phyloP scores from a whole-genome alignment of 1,140 invertebrate genomes.

The Drosophila gunungcola region DNA sequence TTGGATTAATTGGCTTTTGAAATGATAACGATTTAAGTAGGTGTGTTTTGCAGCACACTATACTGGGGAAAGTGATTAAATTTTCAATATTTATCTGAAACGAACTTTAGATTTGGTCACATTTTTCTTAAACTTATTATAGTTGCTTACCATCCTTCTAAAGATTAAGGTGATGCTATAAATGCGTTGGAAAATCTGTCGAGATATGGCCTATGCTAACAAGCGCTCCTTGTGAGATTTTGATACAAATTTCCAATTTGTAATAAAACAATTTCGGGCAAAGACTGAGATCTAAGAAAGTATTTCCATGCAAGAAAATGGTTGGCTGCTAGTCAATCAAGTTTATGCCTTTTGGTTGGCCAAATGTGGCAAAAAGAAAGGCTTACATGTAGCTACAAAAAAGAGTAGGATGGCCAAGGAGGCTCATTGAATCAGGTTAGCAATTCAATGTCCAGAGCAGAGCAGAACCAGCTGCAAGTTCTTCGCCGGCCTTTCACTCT shows the following conservation, averaged over 20 bases:
- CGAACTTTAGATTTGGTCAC: no score
- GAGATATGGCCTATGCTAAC: constrained; percentile 7
- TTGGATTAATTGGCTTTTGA: no score
- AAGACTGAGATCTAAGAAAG: constrained; percentile 62
- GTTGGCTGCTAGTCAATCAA: constrained; percentile 63
- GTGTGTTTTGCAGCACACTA: no score
- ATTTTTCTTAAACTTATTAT: no score
- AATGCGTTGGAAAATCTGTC: not conserved
- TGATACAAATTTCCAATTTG: constrained; percentile 69
- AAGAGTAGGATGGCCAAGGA: constrained; percentile 3
- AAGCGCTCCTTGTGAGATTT: constrained; percentile 21
- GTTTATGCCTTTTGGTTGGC: constrained; percentile 34
- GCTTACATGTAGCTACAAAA: constrained; percentile 32
- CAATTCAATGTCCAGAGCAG: constrained; percentile 56
- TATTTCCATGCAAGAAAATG: constrained; percentile 32
- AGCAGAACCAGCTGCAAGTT: constrained; percentile 39
- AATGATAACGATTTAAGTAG: no score
- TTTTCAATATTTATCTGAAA: no score
- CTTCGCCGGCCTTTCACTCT: constrained; percentile 61
- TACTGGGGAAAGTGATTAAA: no score
- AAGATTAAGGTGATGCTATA: not conserved
- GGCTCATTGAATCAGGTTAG: constrained; percentile 70
- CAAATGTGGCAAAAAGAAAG: constrained; percentile 66
- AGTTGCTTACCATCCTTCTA: no score
- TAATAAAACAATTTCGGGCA: constrained; percentile 67